Evolutionary conservation across 2,888 invertebrate genomes (phyloP).

Genomic region (Morinoia aosen): DNA sequence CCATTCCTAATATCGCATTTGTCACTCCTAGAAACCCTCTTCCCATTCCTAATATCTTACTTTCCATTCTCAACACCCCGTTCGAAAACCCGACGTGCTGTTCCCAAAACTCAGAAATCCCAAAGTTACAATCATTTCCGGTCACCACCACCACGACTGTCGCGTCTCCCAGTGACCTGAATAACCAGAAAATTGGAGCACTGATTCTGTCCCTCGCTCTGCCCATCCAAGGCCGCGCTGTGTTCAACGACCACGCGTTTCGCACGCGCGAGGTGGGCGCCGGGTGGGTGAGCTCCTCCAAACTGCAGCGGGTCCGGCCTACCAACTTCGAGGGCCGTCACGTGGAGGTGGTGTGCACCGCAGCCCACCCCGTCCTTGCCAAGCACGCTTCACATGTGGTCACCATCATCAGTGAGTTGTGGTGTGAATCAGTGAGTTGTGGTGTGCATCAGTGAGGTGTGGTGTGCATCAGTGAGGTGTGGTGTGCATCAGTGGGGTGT

Average conservation of each 20-base stretch:
- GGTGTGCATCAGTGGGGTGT: not conserved
- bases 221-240: conserved; percentile 12
- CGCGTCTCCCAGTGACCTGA: too few species aligned
- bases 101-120: too few species aligned
- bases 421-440: conserved; percentile 22
- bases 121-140: too few species aligned
- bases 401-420: conserved; percentile 47
- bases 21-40: too few species aligned
- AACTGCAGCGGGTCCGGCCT: conserved; percentile 18
- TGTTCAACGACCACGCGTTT: conserved; percentile 21
- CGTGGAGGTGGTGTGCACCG: conserved; percentile 51
- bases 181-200: too few species aligned
- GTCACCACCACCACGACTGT: too few species aligned
- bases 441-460: not conserved
- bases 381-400: conserved; percentile 49
- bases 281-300: conserved; percentile 52
- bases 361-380: conserved; percentile 49
- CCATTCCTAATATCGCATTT: too few species aligned
- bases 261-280: conserved; percentile 39
- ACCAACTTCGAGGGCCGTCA: conserved; percentile 46
- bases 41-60: too few species aligned
- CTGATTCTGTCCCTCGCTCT: not conserved
- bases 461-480: conserved; percentile 27
- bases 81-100: too few species aligned
- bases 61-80: too few species aligned